Conservation (phyloP, 2,113 vertebrate species). For the Xenotilapia caudafasciata region DNA sequence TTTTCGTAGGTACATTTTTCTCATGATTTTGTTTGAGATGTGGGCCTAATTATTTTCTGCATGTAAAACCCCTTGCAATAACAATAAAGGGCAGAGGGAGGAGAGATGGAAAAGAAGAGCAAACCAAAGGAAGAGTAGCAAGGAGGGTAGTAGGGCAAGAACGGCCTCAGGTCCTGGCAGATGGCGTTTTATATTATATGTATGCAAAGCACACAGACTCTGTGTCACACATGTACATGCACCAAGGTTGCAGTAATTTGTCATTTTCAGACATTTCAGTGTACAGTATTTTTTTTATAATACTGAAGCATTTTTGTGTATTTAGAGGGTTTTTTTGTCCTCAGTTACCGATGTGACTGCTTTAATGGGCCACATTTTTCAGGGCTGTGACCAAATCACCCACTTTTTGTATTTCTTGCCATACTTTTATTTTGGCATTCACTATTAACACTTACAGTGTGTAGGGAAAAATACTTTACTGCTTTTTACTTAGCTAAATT, state of each 20-base stretch:
- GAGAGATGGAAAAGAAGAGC: slow-evolving; percentile 3
- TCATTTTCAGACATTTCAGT: neutral
- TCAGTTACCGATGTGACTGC: neutral
- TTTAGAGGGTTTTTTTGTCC: neutral
- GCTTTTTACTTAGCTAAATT: neutral
- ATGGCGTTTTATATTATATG: slow-evolving; percentile 68
- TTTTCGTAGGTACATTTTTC: neutral
- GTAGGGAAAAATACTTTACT: neutral
- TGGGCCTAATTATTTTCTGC: neutral
- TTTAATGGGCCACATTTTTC: neutral
- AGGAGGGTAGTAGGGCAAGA: slow-evolving; percentile 73
- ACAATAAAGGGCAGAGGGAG: slow-evolving; percentile 10
- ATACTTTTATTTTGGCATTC: neutral
- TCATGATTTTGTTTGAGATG: neutral
- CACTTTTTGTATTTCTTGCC: neutral
- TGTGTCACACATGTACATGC: slow-evolving; percentile 35
- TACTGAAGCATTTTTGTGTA: neutral
- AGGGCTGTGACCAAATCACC: neutral
- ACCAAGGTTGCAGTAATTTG: neutral
- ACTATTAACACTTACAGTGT: neutral
- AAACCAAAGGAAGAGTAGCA: slow-evolving; percentile 36
- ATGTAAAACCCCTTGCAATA: neutral
- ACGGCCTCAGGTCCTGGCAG: slow-evolving; percentile 71
- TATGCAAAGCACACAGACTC: slow-evolving; percentile 55
- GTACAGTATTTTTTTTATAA: neutral